Conservation (phyloP, 2,888 invertebrate genomes). For the Abrostola tripartita region DNA sequence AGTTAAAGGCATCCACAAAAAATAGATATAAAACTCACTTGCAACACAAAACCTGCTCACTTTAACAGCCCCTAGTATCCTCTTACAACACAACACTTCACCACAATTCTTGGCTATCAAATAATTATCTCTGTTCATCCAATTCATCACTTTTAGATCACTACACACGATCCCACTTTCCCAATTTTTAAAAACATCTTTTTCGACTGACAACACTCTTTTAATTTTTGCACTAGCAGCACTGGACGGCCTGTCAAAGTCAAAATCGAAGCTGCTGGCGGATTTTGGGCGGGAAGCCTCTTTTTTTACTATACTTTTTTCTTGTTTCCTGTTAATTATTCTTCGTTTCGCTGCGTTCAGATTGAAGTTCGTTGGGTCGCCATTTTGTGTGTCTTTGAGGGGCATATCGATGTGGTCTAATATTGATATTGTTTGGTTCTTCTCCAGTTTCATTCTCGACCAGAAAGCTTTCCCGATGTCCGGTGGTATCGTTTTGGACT, state of each 20-base stretch:
- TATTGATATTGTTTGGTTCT: slow-evolving; percentile 70
- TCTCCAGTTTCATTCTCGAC: slow-evolving; percentile 78
- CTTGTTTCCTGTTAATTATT: slow-evolving; percentile 66
- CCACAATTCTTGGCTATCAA: slow-evolving; percentile 79
- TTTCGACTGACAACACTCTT: slow-evolving; percentile 63
- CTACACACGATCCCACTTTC: slow-evolving; percentile 72
- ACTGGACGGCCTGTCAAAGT: slow-evolving; percentile 71
- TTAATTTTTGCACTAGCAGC: slow-evolving; percentile 67
- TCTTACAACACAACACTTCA: slow-evolving; percentile 76
- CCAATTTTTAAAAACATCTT: slow-evolving; percentile 65
- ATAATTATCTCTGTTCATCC: slow-evolving; percentile 68
- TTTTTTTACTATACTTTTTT: slow-evolving; percentile 59
- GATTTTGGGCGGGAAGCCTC: slow-evolving; percentile 69
- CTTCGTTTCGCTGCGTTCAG: slow-evolving; percentile 78
- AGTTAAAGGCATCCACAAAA: no score
- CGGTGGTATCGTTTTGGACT: slow-evolving; percentile 53
- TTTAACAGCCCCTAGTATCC: slow-evolving; percentile 67
- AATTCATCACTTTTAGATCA: slow-evolving; percentile 74
- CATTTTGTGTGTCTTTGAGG: slow-evolving; percentile 36
- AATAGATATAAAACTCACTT: slow-evolving; percentile 65
- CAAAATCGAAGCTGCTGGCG: slow-evolving; percentile 60
- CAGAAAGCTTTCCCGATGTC: slow-evolving; percentile 80
- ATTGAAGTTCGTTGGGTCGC: slow-evolving; percentile 64
- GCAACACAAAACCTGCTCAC: slow-evolving; percentile 69
- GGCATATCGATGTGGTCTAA: slow-evolving; percentile 66